Base-by-base conservation (phyloP, 30 jellyfish, hydroid and myxozoan genomes). In the Aurelia sp. region DNA sequence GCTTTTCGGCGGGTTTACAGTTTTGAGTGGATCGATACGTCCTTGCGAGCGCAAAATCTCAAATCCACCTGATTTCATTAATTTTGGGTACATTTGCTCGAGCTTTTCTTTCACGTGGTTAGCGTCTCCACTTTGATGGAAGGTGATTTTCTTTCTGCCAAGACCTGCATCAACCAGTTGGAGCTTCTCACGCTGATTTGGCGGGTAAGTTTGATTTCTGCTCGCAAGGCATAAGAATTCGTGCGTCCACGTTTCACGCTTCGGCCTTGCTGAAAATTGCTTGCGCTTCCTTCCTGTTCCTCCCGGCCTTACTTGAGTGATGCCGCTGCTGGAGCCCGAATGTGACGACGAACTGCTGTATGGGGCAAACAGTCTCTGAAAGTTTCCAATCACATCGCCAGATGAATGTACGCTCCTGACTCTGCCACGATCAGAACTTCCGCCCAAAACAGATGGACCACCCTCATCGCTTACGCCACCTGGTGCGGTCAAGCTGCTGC, bases 231-330 rank as follows among this genome's bases (percentile, higher is more conserved):
- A 68, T 20, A 68, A 22, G 60, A 68, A 68, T 2, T 68, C 60
- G 13, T 68, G 80, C 19, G 59, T 68, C 80, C 80, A 68, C 6
- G 80, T 68, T 35, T 68, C 80, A 38, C 48, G 48, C 5, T 38
- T 38, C 3, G 48, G 48, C 5, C 48, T 38, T 38, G 48, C 3
- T 2, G 5, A 38, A 2, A 2, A 5, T 38, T 38, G 48, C 5
- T 38, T 38, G 5, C 48, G 48, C 48, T 38, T 38, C 48, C 48
- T 38, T 38, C 48, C 48, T 38, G 5, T 38, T 3, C 48, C n/a
- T n/a, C 5, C 48, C 3, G 5, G 48, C 48, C 5, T 5, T 3
- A 38, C 48, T n/a, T n/a, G n/a, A n/a, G n/a, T n/a, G n/a, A n/a
- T n/a, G n/a, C n/a, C n/a, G n/a, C n/a, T n/a, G n/a, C n/a, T n/a